Evolutionary conservation across 2,888 invertebrate genomes (phyloP).

Genomic region (Trisateles emortualis): DNA sequence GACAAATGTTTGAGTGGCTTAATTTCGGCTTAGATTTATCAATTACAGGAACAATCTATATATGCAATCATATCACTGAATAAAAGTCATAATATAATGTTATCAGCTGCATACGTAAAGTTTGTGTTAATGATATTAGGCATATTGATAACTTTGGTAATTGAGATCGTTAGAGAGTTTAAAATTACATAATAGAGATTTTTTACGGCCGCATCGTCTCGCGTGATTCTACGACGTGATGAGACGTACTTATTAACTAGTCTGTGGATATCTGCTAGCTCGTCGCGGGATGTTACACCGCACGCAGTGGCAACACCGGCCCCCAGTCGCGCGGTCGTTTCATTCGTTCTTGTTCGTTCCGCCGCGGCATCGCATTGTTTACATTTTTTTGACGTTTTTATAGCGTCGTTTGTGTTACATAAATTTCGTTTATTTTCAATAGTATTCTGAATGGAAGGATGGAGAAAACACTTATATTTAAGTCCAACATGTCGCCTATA

Average conservation of each 20-base stretch:
- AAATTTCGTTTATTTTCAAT: slow-evolving; percentile 53
- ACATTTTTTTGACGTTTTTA: slow-evolving; percentile 77
- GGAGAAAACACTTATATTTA: slow-evolving; percentile 83
- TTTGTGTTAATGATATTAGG: slow-evolving; percentile 13
- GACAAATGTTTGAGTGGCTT: slow-evolving; percentile 15
- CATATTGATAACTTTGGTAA: slow-evolving; percentile 10
- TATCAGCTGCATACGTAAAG: no score
- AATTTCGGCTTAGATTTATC: slow-evolving; percentile 24
- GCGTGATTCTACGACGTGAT: slow-evolving; percentile 58
- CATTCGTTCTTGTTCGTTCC: slow-evolving; percentile 61
- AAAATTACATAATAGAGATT: slow-evolving; percentile 53
- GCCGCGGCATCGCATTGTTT: slow-evolving; percentile 75
- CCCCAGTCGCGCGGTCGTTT: slow-evolving; percentile 72
- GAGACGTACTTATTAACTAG: slow-evolving; percentile 47
- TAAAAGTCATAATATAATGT: no score
- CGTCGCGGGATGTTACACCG: slow-evolving; percentile 58
- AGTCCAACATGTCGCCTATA: slow-evolving; percentile 82
- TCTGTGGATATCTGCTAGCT: slow-evolving; percentile 61
- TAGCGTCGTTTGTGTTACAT: slow-evolving; percentile 54
- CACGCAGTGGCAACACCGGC: slow-evolving; percentile 82
- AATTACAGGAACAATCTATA: slow-evolving; percentile 26
- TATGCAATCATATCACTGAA: slow-evolving; percentile 10
- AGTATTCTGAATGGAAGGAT: slow-evolving; percentile 78
- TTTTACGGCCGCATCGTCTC: slow-evolving; percentile 49
- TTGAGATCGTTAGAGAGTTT: slow-evolving; percentile 50